Evolutionary conservation across 2,113 vertebrate genomes (phyloP), one percentile per base, ranked within the genome.

Genomic region (Acanthisitta chloris): DNA sequence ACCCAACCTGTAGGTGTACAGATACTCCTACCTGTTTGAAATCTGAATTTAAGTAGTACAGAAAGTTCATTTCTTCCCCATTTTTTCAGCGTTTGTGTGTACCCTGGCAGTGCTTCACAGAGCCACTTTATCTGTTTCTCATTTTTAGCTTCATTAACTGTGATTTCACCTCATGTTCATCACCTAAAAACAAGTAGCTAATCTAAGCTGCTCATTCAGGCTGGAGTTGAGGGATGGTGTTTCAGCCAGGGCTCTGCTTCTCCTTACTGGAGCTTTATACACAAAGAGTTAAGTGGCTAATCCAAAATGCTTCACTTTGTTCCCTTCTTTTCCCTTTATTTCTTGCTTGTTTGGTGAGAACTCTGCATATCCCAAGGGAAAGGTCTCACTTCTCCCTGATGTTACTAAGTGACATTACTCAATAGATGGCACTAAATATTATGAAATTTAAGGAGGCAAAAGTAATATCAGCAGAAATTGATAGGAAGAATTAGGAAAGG

Each of bases 271-370:
- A 62, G 40, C 11, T 57, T 65, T 49, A 12, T n/a, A 11, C 8
- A 57, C n/a, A 12, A 65, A 11, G 26, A 81, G 4, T 26, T 17
- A 14, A 69, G 14, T 33, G 6, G 6, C 64, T 82, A 4, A 7
- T 69, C 14, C 18, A 38, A 55, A 34, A 12, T 67, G 4, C 4
- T 46, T 38, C 9, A 24, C 24, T 34, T 23, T 9, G 12, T 25
- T 40, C n/a, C 7, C 8, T 4, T 4, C 10, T 12, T 1, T 16
- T 10, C 21, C 4, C 8, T 36, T 10, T 4, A 1, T 5, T 33
- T 14, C 20, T 11, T 9, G 5, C 3, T 12, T 29, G 14, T 45
- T 21, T 25, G 1, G 1, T 43, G 48, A 72, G 26, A 10, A 29
- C 7, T 10, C 18, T 61, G 2, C 5, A 40, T 31, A 28, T 64